Evolutionary conservation across 2,113 vertebrate genomes (phyloP).

Genomic region (Eupsittula cactorum): DNA sequence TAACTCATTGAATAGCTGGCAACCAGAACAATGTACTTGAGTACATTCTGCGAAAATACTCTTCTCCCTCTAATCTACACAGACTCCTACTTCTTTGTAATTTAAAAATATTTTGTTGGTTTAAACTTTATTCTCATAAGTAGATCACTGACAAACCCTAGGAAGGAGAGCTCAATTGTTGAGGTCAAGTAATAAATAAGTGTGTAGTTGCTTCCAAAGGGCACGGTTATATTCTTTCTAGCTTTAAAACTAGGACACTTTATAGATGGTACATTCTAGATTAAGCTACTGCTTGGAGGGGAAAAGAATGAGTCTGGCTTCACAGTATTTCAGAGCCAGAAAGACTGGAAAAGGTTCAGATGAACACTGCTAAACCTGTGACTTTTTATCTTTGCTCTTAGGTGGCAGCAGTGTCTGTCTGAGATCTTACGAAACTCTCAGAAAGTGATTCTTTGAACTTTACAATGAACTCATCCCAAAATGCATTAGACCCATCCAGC

Average conservation of each 20-base stretch:
- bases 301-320: neutral
- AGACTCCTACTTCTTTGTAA: neutral
- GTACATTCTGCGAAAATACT: neutral
- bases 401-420: neutral
- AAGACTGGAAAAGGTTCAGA: neutral
- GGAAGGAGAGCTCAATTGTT: neutral
- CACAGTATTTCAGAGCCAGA: neutral
- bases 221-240: neutral
- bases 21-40: neutral
- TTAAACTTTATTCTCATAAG: neutral
- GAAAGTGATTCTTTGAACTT: neutral
- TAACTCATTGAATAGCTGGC: neutral
- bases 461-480: neutral
- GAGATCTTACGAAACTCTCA: neutral
- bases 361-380: fast-evolving
- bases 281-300: neutral
- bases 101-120: neutral
- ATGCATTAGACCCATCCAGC: neutral
- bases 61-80: neutral
- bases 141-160: neutral
- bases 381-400: neutral
- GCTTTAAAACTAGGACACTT: neutral
- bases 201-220: neutral
- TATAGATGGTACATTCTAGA: neutral
- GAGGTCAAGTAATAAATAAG: neutral